Base-by-base conservation (phyloP, 1,140 invertebrate genomes). In the Heliconius hewitsoni region DNA sequence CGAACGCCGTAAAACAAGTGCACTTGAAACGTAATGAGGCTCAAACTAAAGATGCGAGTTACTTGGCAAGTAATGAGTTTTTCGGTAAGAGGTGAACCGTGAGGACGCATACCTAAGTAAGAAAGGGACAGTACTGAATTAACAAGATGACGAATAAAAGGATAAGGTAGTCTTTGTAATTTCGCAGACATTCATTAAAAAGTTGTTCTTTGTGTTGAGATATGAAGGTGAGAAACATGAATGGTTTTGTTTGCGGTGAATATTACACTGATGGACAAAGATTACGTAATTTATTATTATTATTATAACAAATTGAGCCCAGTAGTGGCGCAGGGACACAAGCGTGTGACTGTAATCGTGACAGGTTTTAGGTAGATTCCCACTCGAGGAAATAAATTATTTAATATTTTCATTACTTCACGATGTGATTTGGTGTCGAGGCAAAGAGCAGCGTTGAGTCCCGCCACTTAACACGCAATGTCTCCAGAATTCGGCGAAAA, bases 11-110 rank as follows among this genome's bases (percentile, higher is more conserved):
- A 81, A 82, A 84, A 83, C 82, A 78, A 84, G 83, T 82, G 79
- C 83, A 82, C 82, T 83, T 80, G 79, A 85, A 77, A 84, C 71
- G 77, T 81, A 84, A 85, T 83, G 81, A 82, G 71, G 82, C 81
- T 79, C 76, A 74, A 85, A 84, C 82, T 81, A 83, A 85, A 79
- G 80, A 85, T 79, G 80, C 72, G 79, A 85, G 81, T 85, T 76
- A 79, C 73, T 81, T 75, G 73, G 71, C 74, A 39, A 79, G 74
- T 85, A 82, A 83, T 81, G 81, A 83, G 75, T 80, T 86, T 83
- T 83, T 77, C 72, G 77, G 81, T 74, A 74, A 81, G 81, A 76
- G 76, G 73, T 74, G 30, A 57, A 60, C 52, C 83, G 81, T 84
- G 83, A 73, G 50, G 50, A 74, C 23, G 82, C 79, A 79, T 83